Percentiles rank a stretch among this genome's conserved stretches.
These are phyloP conservation scores for Rutpela maculata DNA, from an alignment of 2,888 invertebrate genomes.

Conservation along the genomic window DNA sequence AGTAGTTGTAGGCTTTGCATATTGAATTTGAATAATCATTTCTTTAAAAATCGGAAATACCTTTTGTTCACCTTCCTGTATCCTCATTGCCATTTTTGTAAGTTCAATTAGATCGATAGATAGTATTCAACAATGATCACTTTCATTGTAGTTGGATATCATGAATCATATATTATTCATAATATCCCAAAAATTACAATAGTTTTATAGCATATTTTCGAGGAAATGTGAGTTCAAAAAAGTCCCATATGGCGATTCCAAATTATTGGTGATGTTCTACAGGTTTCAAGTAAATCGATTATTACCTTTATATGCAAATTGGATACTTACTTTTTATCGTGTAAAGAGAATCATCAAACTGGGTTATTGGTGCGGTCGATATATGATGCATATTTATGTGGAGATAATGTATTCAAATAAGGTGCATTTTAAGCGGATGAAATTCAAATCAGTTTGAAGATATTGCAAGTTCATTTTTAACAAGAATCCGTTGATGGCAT, in stretches of 20 bases:
- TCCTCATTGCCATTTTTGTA: conserved; percentile 20
- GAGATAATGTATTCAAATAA: background rate
- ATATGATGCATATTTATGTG: background rate
- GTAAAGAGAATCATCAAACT: background rate
- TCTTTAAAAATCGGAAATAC: conserved; percentile 32
- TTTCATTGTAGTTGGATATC: conserved; percentile 10
- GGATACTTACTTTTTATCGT: background rate
- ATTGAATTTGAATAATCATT: background rate
- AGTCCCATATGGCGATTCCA: background rate
- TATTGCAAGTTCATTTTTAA: background rate
- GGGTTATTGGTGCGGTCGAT: background rate
- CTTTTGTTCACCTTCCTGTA: conserved; percentile 28
- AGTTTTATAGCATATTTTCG: background rate
- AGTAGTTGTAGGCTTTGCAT: conserved; percentile 6
- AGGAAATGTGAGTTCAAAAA: background rate
- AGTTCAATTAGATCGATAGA: conserved; percentile 21
- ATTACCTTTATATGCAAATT: background rate
- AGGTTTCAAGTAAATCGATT: background rate
- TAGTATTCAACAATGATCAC: conserved; percentile 8
- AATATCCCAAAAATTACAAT: conserved; percentile 10
- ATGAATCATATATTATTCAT: conserved; percentile 13
- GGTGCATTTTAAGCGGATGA: conserved; percentile 3
- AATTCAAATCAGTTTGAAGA: conserved; percentile 1
- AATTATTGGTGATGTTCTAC: background rate
- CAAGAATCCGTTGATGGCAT: background rate